A percentile compares a stretch with the other conserved stretches of the same genome.
phyloP scores from a whole-genome alignment of 2,797 vertebrate genomes.

The Pseudopleuronectes americanus region DNA sequence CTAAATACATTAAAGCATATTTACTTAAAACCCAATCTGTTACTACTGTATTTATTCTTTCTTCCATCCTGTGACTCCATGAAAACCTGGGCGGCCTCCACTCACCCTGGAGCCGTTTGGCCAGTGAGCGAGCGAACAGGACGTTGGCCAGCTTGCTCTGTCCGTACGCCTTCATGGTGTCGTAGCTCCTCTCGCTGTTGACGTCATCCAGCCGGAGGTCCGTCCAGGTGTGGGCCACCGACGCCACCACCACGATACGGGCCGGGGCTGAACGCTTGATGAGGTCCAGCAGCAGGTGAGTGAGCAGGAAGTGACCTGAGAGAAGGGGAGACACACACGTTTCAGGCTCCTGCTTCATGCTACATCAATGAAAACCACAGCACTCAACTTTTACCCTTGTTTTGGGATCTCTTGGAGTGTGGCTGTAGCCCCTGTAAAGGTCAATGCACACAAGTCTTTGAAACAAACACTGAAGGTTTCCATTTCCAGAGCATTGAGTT shows the following conservation, averaged over 20 bases:
- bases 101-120: slow-evolving; percentile 88
- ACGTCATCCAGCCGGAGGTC: slow-evolving; percentile 90
- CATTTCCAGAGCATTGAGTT: no score
- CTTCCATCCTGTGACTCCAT: no score
- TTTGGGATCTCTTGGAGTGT: no score
- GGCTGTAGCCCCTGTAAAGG: no score
- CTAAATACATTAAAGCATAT: no score
- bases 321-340: slow-evolving; percentile 7
- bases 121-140: slow-evolving; percentile 88
- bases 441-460: no score
- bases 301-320: slow-evolving; percentile 92
- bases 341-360: neutral
- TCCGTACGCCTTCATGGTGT: slow-evolving; percentile 87
- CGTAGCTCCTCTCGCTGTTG: slow-evolving; percentile 89
- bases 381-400: no score
- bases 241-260: slow-evolving; percentile 89
- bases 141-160: slow-evolving; percentile 96
- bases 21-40: neutral
- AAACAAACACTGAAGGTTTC: no score
- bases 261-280: slow-evolving; percentile 89
- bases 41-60: neutral
- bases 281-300: slow-evolving; percentile 88
- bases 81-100: slow-evolving; percentile 39
- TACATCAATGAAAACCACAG: neutral
- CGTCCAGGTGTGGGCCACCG: slow-evolving; percentile 88